These are phyloP conservation scores for Craseonycteris thonglongyai DNA, from an alignment of 2,113 vertebrate species.

Conservation along the genomic window DNA sequence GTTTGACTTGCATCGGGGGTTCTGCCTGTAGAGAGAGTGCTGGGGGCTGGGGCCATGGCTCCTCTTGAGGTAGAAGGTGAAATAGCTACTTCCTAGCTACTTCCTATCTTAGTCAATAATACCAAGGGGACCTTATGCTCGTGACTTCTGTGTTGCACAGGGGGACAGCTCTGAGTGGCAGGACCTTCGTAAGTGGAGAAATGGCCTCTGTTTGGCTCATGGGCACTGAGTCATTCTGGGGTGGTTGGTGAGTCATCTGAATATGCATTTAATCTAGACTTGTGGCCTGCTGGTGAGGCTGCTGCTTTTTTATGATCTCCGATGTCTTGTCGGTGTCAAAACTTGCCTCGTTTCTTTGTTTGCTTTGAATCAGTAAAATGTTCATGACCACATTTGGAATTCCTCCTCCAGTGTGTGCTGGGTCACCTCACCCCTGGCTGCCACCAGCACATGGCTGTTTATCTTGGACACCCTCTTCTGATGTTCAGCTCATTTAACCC, in stretches of 20 bases:
- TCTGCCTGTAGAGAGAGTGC: not conserved
- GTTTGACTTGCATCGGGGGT: not conserved
- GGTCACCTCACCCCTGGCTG: slow-evolving; percentile 51
- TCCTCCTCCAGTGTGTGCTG: slow-evolving; percentile 44
- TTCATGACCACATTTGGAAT: slow-evolving; percentile 46
- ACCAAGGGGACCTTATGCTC: not conserved
- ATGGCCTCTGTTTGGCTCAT: slow-evolving; percentile 18
- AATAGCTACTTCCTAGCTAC: not conserved
- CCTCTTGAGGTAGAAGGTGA: not conserved
- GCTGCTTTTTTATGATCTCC: slow-evolving; percentile 53
- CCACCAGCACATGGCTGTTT: slow-evolving; percentile 48
- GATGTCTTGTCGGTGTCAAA: slow-evolving; percentile 63
- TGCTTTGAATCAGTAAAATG: slow-evolving; percentile 50
- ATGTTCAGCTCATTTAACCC: slow-evolving; percentile 57
- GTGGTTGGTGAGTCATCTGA: slow-evolving; percentile 52
- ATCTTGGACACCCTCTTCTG: slow-evolving; percentile 62
- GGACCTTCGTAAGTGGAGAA: not conserved
- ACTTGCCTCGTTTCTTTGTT: slow-evolving; percentile 63
- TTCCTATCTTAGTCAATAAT: not conserved
- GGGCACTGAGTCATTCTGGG: slow-evolving; percentile 27
- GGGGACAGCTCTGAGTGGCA: not conserved
- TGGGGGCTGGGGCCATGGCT: not conserved
- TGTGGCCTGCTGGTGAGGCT: slow-evolving; percentile 53
- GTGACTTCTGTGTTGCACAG: not conserved
- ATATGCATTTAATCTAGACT: slow-evolving; percentile 54